Evolutionary conservation across 1,140 invertebrate species (phyloP).

Genomic region (Meloidogyne chitwoodi): DNA sequence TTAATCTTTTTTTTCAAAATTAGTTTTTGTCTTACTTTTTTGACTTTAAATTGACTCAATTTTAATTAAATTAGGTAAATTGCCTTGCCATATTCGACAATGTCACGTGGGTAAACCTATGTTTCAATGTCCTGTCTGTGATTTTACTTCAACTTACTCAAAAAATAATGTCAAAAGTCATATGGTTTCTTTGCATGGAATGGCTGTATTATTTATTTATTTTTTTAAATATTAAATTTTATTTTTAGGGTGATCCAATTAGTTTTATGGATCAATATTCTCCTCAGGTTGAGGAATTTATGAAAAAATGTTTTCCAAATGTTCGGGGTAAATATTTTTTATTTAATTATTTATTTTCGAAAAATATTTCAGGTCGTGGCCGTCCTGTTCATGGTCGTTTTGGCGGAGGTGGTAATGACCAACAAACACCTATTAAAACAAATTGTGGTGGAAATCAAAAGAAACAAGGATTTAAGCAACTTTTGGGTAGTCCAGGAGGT

Average conservation of each 20-base stretch:
- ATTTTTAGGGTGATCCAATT: constrained; percentile 43
- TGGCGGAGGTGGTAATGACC: constrained; percentile 59
- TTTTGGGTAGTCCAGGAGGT: neutral
- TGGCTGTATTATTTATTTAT: constrained; percentile 25
- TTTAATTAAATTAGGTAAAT: constrained; percentile 18
- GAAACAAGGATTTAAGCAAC: neutral
- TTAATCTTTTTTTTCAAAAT: too few species aligned
- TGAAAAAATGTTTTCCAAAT: constrained; percentile 51
- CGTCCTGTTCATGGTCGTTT: constrained; percentile 44
- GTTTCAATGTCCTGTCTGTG: constrained; percentile 47
- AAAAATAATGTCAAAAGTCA: constrained; percentile 50
- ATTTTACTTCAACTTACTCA: constrained; percentile 50
- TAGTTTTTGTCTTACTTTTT: too few species aligned
- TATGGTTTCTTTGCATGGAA: constrained; percentile 46
- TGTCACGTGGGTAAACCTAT: constrained; percentile 47
- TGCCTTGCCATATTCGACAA: constrained; percentile 50
- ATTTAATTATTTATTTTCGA: neutral
- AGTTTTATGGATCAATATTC: constrained; percentile 50
- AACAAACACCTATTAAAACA: neutral
- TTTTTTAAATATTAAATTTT: neutral
- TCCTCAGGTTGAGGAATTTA: constrained; percentile 46
- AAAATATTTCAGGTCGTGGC: constrained; percentile 21
- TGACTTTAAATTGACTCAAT: neutral
- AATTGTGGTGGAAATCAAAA: neutral
- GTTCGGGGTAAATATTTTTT: constrained; percentile 33